A percentile compares a stretch with the other conserved stretches of the same genome.
These are phyloP conservation scores for Gambusia holbrooki DNA, from an alignment of 2,113 vertebrate genomes.

Conservation along the genomic window DNA sequence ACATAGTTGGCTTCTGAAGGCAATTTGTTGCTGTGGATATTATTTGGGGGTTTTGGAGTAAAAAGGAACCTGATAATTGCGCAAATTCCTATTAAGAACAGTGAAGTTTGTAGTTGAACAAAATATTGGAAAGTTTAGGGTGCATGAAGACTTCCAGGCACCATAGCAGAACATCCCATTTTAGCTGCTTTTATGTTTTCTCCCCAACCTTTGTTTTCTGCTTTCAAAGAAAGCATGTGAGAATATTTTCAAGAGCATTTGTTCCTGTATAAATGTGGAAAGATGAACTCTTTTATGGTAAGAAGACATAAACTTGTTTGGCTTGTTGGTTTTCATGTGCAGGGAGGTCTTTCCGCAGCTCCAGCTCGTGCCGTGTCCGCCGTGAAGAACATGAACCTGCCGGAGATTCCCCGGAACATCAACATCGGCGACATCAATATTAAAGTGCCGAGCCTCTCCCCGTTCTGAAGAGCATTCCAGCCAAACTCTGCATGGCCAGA, in stretches of 20 bases:
- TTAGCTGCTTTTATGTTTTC: too few species aligned
- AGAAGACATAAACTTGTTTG: constrained; percentile 1
- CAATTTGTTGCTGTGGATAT: too few species aligned
- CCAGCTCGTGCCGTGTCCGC: constrained; percentile 91
- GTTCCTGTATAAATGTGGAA: neutral
- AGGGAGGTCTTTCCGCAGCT: constrained; percentile 91
- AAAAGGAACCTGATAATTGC: too few species aligned
- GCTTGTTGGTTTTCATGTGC: neutral
- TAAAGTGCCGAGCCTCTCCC: constrained; percentile 93
- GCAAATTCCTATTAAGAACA: too few species aligned
- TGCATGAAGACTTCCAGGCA: neutral
- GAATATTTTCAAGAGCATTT: neutral
- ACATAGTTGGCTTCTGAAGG: neutral
- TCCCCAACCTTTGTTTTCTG: neutral
- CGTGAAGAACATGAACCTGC: constrained; percentile 95
- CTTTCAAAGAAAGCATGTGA: neutral
- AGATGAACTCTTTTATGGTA: neutral
- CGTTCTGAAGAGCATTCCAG: constrained; percentile 78
- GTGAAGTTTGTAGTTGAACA: too few species aligned
- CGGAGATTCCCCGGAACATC: constrained; percentile 94
- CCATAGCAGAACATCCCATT: neutral
- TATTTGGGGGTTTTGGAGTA: too few species aligned
- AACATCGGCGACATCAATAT: constrained; percentile 96
- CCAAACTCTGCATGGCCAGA: constrained; percentile 28
- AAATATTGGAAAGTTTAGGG: too few species aligned